phyloP scores from a whole-genome alignment of 2,797 vertebrate species.

The Poecilia wingei region DNA sequence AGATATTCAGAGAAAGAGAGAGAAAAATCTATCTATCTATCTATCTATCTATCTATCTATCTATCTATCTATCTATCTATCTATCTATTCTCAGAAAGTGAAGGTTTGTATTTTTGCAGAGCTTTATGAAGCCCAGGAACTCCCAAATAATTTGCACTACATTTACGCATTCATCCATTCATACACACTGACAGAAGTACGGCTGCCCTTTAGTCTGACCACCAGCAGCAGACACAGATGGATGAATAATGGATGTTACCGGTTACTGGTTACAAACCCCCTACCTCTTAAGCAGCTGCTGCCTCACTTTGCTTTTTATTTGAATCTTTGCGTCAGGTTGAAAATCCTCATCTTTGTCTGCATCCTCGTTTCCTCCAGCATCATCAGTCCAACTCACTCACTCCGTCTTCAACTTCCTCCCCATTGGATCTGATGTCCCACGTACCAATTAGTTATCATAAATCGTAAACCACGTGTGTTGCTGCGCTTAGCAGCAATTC shows the following conservation, averaged over 20 bases:
- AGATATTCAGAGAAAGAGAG: neutral
- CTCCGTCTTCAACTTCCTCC: neutral
- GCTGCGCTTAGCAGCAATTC: slow-evolving; percentile 11
- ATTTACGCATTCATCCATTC: neutral
- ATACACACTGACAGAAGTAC: neutral
- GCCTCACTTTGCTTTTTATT: neutral
- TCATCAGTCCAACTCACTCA: neutral
- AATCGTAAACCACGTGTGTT: neutral
- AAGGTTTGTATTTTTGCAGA: no score
- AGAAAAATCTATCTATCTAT: neutral
- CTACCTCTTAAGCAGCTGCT: neutral
- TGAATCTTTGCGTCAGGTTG: neutral
- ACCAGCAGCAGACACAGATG: neutral
- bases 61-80: no score
- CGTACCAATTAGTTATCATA: slow-evolving; percentile 24
- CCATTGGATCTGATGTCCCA: neutral
- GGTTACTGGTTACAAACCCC: neutral
- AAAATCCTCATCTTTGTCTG: neutral
- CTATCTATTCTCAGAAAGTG: no score
- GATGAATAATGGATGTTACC: neutral
- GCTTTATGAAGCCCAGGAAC: neutral
- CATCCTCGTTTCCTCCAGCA: neutral
- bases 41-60: neutral
- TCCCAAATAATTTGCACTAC: neutral
- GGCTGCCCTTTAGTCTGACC: neutral